Conservation (phyloP, 2,888 invertebrate species). For the Pachliopta kotzebuea region DNA sequence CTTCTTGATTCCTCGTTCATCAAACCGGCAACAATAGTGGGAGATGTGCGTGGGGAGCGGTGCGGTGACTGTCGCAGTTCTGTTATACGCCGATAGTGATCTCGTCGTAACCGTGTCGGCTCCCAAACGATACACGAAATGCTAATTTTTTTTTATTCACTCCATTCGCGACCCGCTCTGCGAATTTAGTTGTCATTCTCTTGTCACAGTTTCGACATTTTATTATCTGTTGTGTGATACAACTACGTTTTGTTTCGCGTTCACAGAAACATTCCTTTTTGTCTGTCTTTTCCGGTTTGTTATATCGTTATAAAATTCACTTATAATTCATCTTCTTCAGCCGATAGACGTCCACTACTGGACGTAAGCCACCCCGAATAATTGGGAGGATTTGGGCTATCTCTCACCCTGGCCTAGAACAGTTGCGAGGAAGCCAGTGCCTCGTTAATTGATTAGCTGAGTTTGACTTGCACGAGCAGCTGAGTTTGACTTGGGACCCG, state of each 20-base stretch:
- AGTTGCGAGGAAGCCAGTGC: too few species aligned
- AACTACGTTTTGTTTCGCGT: constrained; percentile 8
- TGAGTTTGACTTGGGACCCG: too few species aligned
- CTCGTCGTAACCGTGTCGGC: constrained; percentile 29
- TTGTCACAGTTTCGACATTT: constrained; percentile 13
- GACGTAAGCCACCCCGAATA: too few species aligned
- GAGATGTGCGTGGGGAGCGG: constrained; percentile 49
- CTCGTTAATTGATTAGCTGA: too few species aligned
- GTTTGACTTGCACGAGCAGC: too few species aligned
- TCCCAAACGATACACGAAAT: constrained; percentile 24
- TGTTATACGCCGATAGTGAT: constrained; percentile 28
- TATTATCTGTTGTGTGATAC: constrained; percentile 19
- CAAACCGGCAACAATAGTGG: constrained; percentile 49
- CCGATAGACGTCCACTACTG: too few species aligned
- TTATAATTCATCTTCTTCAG: too few species aligned
- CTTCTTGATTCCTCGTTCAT: constrained; percentile 29
- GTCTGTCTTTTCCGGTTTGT: constrained; percentile 3
- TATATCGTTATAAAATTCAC: neutral
- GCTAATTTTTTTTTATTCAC: constrained; percentile 13
- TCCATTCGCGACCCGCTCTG: constrained; percentile 11
- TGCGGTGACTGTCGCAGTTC: constrained; percentile 36
- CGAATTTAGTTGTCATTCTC: constrained; percentile 25
- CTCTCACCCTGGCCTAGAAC: too few species aligned
- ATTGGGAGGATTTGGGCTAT: too few species aligned
- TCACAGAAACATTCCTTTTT: constrained; percentile 1